Evolutionary conservation across 1,140 invertebrate genomes (phyloP), one percentile per base, ranked within the genome.

Genomic region (Phenacoccus solenopsis): DNA sequence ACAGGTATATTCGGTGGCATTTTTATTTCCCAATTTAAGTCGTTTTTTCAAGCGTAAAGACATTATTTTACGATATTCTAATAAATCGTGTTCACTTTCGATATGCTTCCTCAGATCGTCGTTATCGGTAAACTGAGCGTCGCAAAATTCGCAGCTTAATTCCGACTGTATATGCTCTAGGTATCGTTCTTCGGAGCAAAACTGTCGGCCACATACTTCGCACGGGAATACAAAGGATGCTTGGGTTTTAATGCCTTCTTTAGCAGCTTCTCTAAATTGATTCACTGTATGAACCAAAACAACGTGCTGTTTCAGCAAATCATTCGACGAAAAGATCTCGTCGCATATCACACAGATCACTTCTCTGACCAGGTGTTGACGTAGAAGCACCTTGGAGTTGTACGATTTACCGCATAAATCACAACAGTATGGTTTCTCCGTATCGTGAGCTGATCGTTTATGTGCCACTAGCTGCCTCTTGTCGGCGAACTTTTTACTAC

Each of bases 341-440:
- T 64, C 59, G 25, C 59, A 64, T 16, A 64, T 20, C 10, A 25
- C 9, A 25, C 59, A 64, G 4, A 64, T 27, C 9, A 64, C 22
- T 27, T 64, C 59, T 24, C 22, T 90, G 25, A 88, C 80, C 75
- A 90, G 80, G 74, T 92, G 89, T 72, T 89, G 87, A 74, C 90
- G 90, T 3, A 93, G 77, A 83, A 93, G 0, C 84, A 85, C 75
- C 10, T 32, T 69, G 12, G 90, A 79, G 70, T 89, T 77, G 70
- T 75, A 76, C n/a, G 69, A 84, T 75, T 88, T 89, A 0, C 86
- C 87, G 75, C 89, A 91, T 1, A 88, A 76, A 72, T 86, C 84
- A 74, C 90, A 91, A 27, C 84, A 84, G 75, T 84, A 90, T 0
- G 87, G 86, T 70, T 87, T 83, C 75, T 90, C 88, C 13, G 87